Evolutionary conservation across 2,888 invertebrate species (phyloP), one percentile per base, ranked within the genome.

Genomic region (Drosophila histrio): DNA sequence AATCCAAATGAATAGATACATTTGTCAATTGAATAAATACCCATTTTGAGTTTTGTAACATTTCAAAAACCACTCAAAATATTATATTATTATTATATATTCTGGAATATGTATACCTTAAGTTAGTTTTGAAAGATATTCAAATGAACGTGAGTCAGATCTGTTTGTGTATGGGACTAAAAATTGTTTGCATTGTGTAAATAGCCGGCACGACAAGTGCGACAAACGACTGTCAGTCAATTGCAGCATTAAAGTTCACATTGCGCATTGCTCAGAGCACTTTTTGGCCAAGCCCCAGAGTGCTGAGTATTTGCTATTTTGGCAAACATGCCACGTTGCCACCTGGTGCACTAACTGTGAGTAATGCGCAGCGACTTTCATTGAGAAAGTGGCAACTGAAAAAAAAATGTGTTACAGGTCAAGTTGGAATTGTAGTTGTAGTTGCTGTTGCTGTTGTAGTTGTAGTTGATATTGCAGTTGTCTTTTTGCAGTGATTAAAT

Each of bases 181-280:
- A 21, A 21, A 57, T 49, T 32, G 53, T 56, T 71, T 34, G 36
- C 26, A 53, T 49, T 52, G 32, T 63, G 57, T 47, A 64, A 68
- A 68, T 65, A 58, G 57, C 46, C 43, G 44, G 47, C 36, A 41
- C 64, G 82, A 64, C 78, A 87, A 79, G 64, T 61, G 81, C 84
- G 52, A 63, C 86, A 57, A 72, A 81, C 76, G 79, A 38, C 70
- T 79, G 78, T 69, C 84, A 67, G 63, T 80, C 84, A 84, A 66
- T 67, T 66, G 32, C 63, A 64, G 66, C 82, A 83, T 86, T 84
- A 76, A 83, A 84, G 78, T 83, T 72, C 73, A 63, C 36, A 52
- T 21, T 38, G 26, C 32, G 28, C 61, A 26, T 68, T 46, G 46
- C 56, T 54, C 32, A 22, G 24, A 59, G 34, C 38, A 32, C 2